A percentile compares a stretch with the other conserved stretches of the same genome.
Conservation (phyloP, 2,888 invertebrate species). For the Tethea ocularis region DNA sequence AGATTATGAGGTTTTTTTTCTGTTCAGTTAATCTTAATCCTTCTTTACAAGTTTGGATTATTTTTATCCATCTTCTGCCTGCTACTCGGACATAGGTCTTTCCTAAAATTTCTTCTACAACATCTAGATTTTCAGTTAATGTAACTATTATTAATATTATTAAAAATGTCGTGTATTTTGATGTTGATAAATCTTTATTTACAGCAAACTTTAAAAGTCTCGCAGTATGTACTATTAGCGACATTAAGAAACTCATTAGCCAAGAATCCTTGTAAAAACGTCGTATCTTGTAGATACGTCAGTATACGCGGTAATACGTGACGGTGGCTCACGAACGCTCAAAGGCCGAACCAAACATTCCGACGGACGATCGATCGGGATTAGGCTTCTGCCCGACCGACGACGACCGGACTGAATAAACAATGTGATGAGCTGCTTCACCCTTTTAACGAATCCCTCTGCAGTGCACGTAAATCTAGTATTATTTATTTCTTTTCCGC, state of each 20-base stretch:
- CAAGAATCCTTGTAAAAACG: constrained; percentile 49
- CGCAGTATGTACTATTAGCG: constrained; percentile 19
- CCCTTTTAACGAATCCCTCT: constrained; percentile 79
- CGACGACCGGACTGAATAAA: constrained; percentile 77
- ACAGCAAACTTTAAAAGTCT: too few relatives aligned
- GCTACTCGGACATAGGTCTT: too few relatives aligned
- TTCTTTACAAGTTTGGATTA: neutral
- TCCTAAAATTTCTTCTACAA: too few relatives aligned
- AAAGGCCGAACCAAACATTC: constrained; percentile 52
- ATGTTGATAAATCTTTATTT: too few relatives aligned
- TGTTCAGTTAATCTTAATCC: neutral
- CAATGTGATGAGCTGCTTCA: constrained; percentile 77
- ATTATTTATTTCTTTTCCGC: constrained; percentile 61
- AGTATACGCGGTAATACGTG: constrained; percentile 34
- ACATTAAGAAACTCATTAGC: constrained; percentile 39
- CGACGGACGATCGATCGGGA: constrained; percentile 70
- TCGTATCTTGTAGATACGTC: constrained; percentile 40
- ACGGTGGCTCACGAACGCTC: constrained; percentile 32
- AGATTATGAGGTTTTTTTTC: neutral
- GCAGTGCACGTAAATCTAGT: constrained; percentile 56
- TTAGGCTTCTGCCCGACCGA: constrained; percentile 63
- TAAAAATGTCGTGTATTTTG: too few relatives aligned
- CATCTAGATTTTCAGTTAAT: too few relatives aligned
- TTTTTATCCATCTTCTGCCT: neutral
- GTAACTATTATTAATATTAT: too few relatives aligned